Conservation (phyloP, 2,888 invertebrate species). For the Agrypnus murinus region DNA sequence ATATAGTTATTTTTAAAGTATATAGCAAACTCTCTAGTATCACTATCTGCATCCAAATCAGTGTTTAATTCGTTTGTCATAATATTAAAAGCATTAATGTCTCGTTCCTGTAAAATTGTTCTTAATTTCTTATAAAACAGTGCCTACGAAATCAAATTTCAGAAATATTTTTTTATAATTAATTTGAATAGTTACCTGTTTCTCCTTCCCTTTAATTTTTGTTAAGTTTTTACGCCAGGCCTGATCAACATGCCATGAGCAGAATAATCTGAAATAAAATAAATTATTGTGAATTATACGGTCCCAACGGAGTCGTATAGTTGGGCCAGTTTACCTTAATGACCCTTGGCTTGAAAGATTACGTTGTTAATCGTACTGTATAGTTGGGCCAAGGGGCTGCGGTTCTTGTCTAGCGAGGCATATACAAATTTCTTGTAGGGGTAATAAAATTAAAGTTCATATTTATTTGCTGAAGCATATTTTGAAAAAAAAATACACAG, state of each 20-base stretch:
- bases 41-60: slow-evolving; percentile 43
- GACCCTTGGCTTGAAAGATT: too few species aligned
- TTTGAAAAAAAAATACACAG: too few species aligned
- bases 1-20: slow-evolving; percentile 52
- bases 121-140: slow-evolving; percentile 48
- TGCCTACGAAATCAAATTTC: slow-evolving; percentile 41
- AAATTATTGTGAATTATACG: too few species aligned
- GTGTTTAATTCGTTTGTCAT: slow-evolving; percentile 38
- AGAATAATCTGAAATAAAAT: slow-evolving; percentile 51
- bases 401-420: too few species aligned
- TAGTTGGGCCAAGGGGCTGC: too few species aligned
- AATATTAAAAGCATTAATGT: slow-evolving; percentile 46
- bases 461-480: too few species aligned
- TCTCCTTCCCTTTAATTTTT: slow-evolving; percentile 54
- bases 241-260: slow-evolving; percentile 59
- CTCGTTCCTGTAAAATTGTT: slow-evolving; percentile 48
- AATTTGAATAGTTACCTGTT: slow-evolving; percentile 24
- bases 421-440: too few species aligned
- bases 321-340: too few species aligned
- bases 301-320: too few species aligned
- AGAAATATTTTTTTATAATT: too few species aligned
- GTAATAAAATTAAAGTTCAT: too few species aligned
- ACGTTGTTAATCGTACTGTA: too few species aligned
- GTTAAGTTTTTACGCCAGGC: slow-evolving; percentile 55
- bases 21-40: slow-evolving; percentile 48